Evolutionary conservation across 2,113 vertebrate species (phyloP), one percentile per base, ranked within the genome.

Genomic region (Probosciger aterrimus): DNA sequence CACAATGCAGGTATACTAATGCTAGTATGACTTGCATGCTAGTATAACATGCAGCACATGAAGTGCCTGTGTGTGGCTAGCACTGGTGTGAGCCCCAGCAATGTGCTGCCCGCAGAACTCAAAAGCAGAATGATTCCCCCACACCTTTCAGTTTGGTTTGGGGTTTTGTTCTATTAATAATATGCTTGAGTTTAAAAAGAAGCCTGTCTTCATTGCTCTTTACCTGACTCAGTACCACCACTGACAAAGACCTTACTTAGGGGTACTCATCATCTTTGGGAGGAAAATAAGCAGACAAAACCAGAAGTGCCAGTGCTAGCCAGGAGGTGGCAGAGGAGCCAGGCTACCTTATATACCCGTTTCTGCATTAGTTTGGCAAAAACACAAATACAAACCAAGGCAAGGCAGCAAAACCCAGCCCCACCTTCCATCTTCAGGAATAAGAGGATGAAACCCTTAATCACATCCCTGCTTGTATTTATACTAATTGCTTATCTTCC

Each of bases 401-500:
- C 55, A 83, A 82, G 77, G 57, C 41, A 91, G 60, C 71, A 71
- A 80, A 60, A 92, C 41, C 82, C 77, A 49, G 60, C 88, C 55
- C 46, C 43, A 37, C 62, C 79, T 60, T 87, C 79, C 88, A 68
- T 90, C 81, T 88, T 65, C 65, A 76, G 62, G 67, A 84, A 63
- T 67, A 92, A 88, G 78, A 81, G 39, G 64, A 80, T 93, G 95
- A 97, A 94, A 92, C 88, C 84, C 53, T 93, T 92, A 91, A 93
- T 95, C 89, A 92, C 62, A 88, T 94, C 14, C 92, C 91, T 85
- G 82, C 96, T 95, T 93, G 71, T 76, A 90, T 92, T 87, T 94
- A 68, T 94, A 94, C 94, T 98, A 90, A 97, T 93, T 98, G 97
- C 95, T 96, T 63, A 53, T 95, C 93, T 97, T 97, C 95, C 96